phyloP scores from a whole-genome alignment of 2,797 vertebrate genomes.

The Chaenodraco wilsoni region DNA sequence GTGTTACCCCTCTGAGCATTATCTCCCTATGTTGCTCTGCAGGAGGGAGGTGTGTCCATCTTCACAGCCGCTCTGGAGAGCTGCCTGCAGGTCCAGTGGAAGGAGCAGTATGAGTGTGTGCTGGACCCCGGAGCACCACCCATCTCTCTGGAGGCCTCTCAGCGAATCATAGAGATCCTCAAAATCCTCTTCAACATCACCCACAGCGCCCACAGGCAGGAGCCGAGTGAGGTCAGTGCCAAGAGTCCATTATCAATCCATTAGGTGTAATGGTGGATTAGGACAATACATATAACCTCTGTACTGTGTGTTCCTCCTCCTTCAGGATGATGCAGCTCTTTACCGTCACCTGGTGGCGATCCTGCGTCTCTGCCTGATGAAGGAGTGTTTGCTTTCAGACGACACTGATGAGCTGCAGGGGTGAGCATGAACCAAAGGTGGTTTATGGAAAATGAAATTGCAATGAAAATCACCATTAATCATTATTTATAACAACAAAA shows the following conservation, averaged over 20 bases:
- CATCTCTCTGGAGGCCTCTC: constrained; percentile 79
- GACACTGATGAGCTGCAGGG: constrained; percentile 84
- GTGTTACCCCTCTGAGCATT: neutral
- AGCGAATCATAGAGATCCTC: constrained; percentile 81
- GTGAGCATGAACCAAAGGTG: constrained; percentile 61
- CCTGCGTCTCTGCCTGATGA: constrained; percentile 83
- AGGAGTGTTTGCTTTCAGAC: constrained; percentile 74
- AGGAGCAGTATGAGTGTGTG: constrained; percentile 78
- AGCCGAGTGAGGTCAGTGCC: constrained; percentile 79
- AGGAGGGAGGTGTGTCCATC: constrained; percentile 81
- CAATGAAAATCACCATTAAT: neutral
- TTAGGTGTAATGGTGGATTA: neutral
- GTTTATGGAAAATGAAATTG: too few species aligned
- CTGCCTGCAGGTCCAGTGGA: constrained; percentile 81
- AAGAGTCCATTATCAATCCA: neutral
- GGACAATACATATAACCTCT: neutral
- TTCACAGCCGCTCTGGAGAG: constrained; percentile 80
- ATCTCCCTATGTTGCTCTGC: constrained; percentile 1
- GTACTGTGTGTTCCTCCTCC: neutral
- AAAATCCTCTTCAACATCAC: constrained; percentile 88
- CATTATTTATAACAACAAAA: too few species aligned
- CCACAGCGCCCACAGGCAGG: constrained; percentile 78
- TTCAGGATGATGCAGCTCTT: constrained; percentile 80
- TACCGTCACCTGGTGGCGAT: constrained; percentile 86
- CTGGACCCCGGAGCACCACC: constrained; percentile 60